These are phyloP conservation scores for Chaenodraco wilsoni DNA, from an alignment of 2,797 vertebrate genomes.

Conservation along the genomic window DNA sequence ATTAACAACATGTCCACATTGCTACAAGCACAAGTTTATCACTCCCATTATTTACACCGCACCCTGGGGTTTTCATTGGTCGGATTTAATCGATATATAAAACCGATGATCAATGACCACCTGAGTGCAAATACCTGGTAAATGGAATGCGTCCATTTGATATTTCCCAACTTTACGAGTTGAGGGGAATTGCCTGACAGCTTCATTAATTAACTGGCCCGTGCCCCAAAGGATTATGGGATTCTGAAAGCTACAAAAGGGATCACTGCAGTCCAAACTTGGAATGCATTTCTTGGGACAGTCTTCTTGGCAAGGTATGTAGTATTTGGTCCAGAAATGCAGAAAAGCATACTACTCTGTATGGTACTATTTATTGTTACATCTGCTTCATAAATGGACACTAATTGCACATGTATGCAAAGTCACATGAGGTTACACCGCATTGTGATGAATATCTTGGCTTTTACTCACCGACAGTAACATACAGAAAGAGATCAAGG, in stretches of 20 bases:
- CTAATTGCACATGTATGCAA: background rate
- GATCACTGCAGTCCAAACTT: slow-evolving; percentile 19
- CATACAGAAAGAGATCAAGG: background rate
- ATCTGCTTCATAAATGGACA: slow-evolving; percentile 5
- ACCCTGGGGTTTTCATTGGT: slow-evolving; percentile 48
- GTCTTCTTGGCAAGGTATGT: slow-evolving; percentile 3
- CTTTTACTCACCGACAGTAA: background rate
- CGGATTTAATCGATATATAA: slow-evolving; percentile 41
- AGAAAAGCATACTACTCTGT: background rate
- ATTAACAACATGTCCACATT: slow-evolving; percentile 33
- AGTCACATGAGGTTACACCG: background rate
- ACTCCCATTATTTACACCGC: slow-evolving; percentile 42
- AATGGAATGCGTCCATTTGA: slow-evolving; percentile 20
- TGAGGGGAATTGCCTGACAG: slow-evolving; percentile 16
- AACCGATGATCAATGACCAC: slow-evolving; percentile 57
- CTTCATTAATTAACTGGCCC: slow-evolving; percentile 54
- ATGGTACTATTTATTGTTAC: background rate
- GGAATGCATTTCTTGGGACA: slow-evolving; percentile 2
- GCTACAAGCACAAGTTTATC: slow-evolving; percentile 44
- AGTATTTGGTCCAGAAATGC: slow-evolving; percentile 17
- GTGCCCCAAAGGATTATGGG: slow-evolving; percentile 33
- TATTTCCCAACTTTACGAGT: slow-evolving; percentile 38
- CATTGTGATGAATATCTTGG: background rate
- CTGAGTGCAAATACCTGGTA: slow-evolving; percentile 40
- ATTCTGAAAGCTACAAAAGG: slow-evolving; percentile 7